Evolutionary conservation across 2,888 invertebrate species (phyloP), one percentile per base, ranked within the genome.

Genomic region (Oxystoma pomonae): DNA sequence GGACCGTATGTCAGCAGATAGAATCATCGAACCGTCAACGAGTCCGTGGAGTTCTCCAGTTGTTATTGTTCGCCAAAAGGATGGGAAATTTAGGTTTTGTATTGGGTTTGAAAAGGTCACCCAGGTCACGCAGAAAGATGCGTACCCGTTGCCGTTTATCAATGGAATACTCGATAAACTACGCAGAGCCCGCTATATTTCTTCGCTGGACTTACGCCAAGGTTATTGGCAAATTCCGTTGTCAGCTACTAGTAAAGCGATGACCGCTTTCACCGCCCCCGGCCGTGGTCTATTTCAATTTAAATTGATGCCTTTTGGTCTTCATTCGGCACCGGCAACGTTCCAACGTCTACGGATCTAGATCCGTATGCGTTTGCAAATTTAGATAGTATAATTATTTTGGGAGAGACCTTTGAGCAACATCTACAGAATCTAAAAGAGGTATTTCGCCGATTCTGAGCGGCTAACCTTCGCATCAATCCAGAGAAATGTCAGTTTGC

Each of bases 21-120:
- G 60, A 0, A 50, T 66, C 1, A 67, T 67, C 16, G 67, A 68
- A 19, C 58, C 66, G 3, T 66, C 65, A 9, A 49, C 60, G 1
- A 65, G 62, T 35, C 62, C 65, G 9, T 69, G 65, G 65, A 64
- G n/a, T n/a, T n/a, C n/a, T n/a, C 61, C 35, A 58, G 56, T 20
- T 63, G 65, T 16, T 56, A n/a, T 67, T 1, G 61, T 60, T 0
- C n/a, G 56, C 20, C 65, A 67, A 19, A 65, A 66, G 20, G 56
- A 65, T 49, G 69, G 67, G 0, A 65, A 59, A 0, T 72, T 68
- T 51, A 60, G 74, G 0, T 73, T 76, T 35, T 73, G 74, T 51
- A 68, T 76, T 0, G 74, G 75, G 55, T 74, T 68, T 55, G 49
- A 75, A 1, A 68, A 70, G 35, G 58, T 76, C 0, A 77, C 75